phyloP scores from a whole-genome alignment of 2,888 invertebrate species.

The Melinaea marsaeus region DNA sequence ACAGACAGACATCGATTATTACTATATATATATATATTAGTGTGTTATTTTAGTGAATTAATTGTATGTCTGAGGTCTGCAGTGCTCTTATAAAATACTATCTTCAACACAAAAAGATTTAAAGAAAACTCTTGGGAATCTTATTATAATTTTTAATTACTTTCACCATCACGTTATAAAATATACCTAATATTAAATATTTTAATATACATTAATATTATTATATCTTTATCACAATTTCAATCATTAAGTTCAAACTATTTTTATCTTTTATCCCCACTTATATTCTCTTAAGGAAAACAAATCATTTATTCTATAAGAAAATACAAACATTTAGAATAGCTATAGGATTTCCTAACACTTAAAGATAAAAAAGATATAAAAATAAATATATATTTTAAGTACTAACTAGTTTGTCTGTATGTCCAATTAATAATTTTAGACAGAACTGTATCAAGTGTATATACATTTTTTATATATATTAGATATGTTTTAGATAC shows the following conservation, averaged over 20 bases:
- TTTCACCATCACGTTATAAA: slow-evolving; percentile 35
- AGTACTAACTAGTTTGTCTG: no score
- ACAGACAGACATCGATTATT: no score
- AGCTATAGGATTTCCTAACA: no score
- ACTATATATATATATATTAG: background rate
- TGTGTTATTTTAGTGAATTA: background rate
- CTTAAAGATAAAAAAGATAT: no score
- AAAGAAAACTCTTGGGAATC: slow-evolving; percentile 48
- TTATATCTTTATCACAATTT: no score
- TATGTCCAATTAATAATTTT: background rate
- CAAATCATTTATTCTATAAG: no score
- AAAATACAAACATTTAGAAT: no score
- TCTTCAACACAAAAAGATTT: slow-evolving; percentile 22
- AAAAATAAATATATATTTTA: no score
- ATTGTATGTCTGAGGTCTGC: slow-evolving; percentile 18
- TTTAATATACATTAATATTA: slow-evolving; percentile 1
- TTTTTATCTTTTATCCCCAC: no score
- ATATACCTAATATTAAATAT: slow-evolving; percentile 37
- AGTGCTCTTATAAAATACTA: slow-evolving; percentile 15
- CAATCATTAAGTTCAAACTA: no score
- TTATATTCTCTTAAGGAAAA: no score
- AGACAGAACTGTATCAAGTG: background rate
- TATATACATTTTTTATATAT: background rate
- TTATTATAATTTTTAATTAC: slow-evolving; percentile 64
- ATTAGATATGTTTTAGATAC: slow-evolving; percentile 9